phyloP scores from a whole-genome alignment of 2,888 invertebrate genomes.

The Idaea biselata region DNA sequence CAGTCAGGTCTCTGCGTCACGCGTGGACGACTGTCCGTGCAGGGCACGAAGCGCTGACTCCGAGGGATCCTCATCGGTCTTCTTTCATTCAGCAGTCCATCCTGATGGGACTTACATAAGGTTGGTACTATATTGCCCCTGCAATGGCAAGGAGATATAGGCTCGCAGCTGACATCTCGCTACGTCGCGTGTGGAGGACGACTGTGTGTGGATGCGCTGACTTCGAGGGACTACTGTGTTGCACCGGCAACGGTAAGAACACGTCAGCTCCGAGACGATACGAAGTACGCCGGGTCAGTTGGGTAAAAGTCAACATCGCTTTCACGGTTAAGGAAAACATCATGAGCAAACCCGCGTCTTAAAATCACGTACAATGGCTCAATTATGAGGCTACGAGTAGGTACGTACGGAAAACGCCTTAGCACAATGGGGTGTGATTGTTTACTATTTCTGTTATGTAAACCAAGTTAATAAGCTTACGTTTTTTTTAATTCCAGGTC shows the following conservation, averaged over 20 bases:
- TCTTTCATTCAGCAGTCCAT: slow-evolving; percentile 47
- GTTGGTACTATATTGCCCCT: slow-evolving; percentile 60
- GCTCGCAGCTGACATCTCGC: slow-evolving; percentile 13
- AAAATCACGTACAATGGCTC: neutral
- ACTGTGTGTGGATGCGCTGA: slow-evolving; percentile 55
- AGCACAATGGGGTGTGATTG: no score
- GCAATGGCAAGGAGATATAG: slow-evolving; percentile 28
- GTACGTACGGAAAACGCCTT: no score
- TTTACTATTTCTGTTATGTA: no score
- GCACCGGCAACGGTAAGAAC: slow-evolving; percentile 46
- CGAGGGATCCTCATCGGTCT: slow-evolving; percentile 51
- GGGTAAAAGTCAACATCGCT: neutral
- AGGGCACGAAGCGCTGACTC: slow-evolving; percentile 44
- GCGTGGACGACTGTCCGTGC: slow-evolving; percentile 49
- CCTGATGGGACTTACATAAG: slow-evolving; percentile 39
- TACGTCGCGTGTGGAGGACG: slow-evolving; percentile 29
- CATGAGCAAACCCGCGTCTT: neutral
- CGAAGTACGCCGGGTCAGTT: neutral
- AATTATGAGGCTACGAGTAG: no score
- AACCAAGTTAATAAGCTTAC: neutral
- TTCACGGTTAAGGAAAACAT: neutral
- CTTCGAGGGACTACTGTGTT: slow-evolving; percentile 50
- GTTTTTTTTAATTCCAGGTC: slow-evolving; percentile 37
- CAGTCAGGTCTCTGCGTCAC: slow-evolving; percentile 16
- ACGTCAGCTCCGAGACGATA: slow-evolving; percentile 9